These are phyloP conservation scores for Alosa sapidissima DNA, from an alignment of 2,797 vertebrate species.

Conservation along the genomic window DNA sequence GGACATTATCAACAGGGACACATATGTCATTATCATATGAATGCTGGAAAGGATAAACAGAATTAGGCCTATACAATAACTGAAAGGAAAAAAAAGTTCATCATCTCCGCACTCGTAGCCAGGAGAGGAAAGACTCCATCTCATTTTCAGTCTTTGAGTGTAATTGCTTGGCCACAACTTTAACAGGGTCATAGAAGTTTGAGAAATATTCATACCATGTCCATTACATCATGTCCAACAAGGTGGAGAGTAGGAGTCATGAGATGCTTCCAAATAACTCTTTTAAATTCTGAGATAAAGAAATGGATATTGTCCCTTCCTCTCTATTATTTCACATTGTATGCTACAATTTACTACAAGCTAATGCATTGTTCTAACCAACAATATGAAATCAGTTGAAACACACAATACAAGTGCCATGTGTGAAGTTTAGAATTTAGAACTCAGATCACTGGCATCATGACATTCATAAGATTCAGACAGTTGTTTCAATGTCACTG, in stretches of 20 bases:
- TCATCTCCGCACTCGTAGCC: not conserved
- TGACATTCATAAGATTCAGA: too few relatives aligned
- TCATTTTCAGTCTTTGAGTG: not conserved
- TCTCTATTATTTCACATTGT: not conserved
- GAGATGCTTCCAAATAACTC: not conserved
- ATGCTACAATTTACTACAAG: not conserved
- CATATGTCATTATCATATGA: conserved; percentile 16
- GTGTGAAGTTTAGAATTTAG: not conserved
- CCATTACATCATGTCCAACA: not conserved
- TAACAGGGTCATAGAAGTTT: not conserved
- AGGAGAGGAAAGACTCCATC: not conserved
- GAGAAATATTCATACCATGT: not conserved
- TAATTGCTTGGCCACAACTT: not conserved
- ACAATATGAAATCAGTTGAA: not conserved
- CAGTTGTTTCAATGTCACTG: too few relatives aligned
- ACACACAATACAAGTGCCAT: not conserved
- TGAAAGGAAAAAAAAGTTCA: not conserved
- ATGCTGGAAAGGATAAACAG: not conserved
- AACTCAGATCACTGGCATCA: not conserved
- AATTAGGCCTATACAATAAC: not conserved
- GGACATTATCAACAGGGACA: too few relatives aligned
- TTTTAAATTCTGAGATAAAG: not conserved
- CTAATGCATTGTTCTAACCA: not conserved
- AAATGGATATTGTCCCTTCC: not conserved
- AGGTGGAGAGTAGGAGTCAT: not conserved